Conservation (phyloP, 1,140 invertebrate species). For the Zeugodacus cucurbitae region DNA sequence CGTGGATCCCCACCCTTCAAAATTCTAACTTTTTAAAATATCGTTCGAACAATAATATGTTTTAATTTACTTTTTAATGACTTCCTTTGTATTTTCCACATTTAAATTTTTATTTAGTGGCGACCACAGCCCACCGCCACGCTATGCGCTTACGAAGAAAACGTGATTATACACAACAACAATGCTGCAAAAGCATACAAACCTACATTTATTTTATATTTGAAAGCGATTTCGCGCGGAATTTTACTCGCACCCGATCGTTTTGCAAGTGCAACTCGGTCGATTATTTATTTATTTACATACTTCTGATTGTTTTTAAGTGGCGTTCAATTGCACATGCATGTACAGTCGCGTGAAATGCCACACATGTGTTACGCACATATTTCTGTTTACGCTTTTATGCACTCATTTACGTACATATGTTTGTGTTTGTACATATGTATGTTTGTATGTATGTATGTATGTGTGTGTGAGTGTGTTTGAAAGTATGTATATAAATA, state of each 20-base stretch:
- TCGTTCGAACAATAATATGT: too few relatives aligned
- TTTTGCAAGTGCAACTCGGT: neutral
- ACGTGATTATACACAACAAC: neutral
- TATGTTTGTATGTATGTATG: too few relatives aligned
- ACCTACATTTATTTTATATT: neutral
- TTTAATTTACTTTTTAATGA: too few relatives aligned
- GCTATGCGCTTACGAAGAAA: neutral
- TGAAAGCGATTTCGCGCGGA: neutral
- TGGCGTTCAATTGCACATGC: neutral
- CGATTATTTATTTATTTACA: neutral
- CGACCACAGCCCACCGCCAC: neutral
- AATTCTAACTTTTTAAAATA: too few relatives aligned
- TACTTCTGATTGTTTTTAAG: neutral
- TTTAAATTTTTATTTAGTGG: too few relatives aligned
- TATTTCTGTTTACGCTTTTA: neutral
- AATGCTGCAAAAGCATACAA: neutral
- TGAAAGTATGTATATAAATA: neutral
- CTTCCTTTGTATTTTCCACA: too few relatives aligned
- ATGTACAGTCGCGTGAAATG: neutral
- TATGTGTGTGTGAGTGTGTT: neutral
- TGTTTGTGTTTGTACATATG: neutral
- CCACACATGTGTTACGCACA: neutral
- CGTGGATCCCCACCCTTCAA: too few relatives aligned
- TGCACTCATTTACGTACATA: neutral
- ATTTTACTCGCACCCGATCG: constrained; percentile 1